phyloP scores from a whole-genome alignment of 2,797 vertebrate species.

The Acipenser oxyrinchus region DNA sequence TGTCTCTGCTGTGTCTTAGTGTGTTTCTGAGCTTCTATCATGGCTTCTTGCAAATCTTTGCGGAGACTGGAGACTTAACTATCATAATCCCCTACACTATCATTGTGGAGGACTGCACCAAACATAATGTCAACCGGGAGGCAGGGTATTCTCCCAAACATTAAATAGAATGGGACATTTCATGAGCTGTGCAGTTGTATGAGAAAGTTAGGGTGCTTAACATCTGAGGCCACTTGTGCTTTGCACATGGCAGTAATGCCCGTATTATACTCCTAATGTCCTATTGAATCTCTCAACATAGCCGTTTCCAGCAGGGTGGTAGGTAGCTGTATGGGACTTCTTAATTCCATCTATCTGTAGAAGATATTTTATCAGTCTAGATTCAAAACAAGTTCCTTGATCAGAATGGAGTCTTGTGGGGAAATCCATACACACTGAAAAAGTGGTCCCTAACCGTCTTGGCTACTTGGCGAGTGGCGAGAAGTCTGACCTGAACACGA shows the following conservation, averaged over 20 bases:
- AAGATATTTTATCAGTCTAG: background rate
- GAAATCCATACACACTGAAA: background rate
- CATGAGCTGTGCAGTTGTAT: background rate
- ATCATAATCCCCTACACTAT: background rate
- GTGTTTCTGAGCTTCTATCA: background rate
- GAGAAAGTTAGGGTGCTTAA: background rate
- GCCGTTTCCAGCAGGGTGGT: background rate
- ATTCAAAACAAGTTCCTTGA: background rate
- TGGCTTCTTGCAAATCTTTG: background rate
- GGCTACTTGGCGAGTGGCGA: background rate
- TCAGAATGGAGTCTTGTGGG: background rate
- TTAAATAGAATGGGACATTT: background rate
- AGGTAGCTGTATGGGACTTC: background rate
- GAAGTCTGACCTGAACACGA: background rate
- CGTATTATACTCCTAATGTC: background rate
- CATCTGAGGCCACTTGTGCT: constrained; percentile 1
- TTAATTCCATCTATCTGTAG: background rate
- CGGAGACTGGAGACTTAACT: background rate
- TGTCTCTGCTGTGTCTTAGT: background rate
- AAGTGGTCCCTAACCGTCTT: background rate
- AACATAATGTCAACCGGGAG: constrained; percentile 1
- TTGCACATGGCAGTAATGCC: background rate
- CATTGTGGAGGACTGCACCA: background rate
- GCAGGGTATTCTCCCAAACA: background rate
- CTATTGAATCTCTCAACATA: background rate